These are phyloP conservation scores for Rhopalosiphum maidis DNA, from an alignment of 1,140 invertebrate species.

Conservation along the genomic window DNA sequence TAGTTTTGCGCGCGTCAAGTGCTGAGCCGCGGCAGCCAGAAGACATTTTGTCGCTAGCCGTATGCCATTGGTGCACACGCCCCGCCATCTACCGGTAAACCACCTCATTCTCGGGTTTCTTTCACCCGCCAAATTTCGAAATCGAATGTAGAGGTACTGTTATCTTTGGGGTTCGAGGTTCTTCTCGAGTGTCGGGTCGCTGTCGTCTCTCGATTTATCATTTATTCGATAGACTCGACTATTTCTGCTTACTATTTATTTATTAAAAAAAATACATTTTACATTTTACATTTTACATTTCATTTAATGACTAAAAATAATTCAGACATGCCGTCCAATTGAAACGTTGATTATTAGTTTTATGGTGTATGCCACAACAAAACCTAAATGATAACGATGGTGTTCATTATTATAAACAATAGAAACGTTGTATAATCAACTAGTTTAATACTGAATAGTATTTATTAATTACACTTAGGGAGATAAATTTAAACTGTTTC, in stretches of 20 bases:
- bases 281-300: too few species aligned
- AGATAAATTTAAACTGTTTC: neutral
- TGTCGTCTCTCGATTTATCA: too few species aligned
- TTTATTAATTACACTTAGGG: neutral
- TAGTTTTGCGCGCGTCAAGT: constrained; percentile 26
- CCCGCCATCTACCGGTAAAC: neutral
- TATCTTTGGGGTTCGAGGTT: too few species aligned
- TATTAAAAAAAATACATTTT: too few species aligned
- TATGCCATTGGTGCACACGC: constrained; percentile 9
- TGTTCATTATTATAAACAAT: neutral
- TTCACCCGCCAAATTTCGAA: constrained; percentile 32
- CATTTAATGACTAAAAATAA: too few species aligned
- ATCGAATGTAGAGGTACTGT: neutral
- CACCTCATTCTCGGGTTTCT: neutral
- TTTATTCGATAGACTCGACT: too few species aligned
- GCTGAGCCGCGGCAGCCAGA: neutral
- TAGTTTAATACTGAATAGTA: neutral
- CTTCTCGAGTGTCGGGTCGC: too few species aligned
- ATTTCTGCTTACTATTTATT: too few species aligned
- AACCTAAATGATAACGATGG: too few species aligned
- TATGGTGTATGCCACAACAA: neutral
- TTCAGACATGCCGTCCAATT: too few species aligned
- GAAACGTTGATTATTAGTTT: too few species aligned
- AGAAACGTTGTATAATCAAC: neutral
- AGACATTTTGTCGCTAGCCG: neutral